Base-by-base conservation (phyloP, 2,797 vertebrate genomes). In the Parotocinclus haroldoi region DNA sequence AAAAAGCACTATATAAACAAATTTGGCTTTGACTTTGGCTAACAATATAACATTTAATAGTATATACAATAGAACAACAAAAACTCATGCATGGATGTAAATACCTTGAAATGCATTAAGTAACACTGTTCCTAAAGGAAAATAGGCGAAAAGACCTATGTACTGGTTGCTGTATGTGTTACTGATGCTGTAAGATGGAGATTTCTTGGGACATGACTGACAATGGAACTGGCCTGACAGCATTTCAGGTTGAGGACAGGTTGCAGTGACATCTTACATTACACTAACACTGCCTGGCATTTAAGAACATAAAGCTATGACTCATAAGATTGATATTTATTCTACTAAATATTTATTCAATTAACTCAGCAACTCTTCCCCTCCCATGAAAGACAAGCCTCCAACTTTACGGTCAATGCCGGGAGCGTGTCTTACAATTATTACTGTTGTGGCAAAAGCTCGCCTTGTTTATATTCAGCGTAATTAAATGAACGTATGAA, bases 151-250 rank as follows among this genome's bases (percentile, higher is more conserved):
- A 73, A 84, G 84, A 84, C 81, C 75, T 73, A 63, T 56, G 72
- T 54, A 79, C 78, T 82, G 86, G 81, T 83, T 83, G 78, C 81
- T 85, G 83, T 89, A 86, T 85, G 79, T 82, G 83, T 87, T 84
- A 82, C 81, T 83, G 79, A 83, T 85, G 86, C 85, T 82, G 80
- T 79, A 77, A 64, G 81, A 85, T 69, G 68, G 11, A 6, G 14
- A 16, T 68, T 40, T 81, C 60, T 72, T 67, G n/a, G 16, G n/a
- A 44, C 63, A 63, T 76, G 63, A 45, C 67, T 10, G 68, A 65
- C 64, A 65, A 37, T 54, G 42, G 55, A 69, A 74, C 62, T 54
- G 55, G 4, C 68, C 71, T 9, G 61, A 71, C 57, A 58, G 60
- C 55, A 71, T 50, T 44, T 66, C 7, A 67, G 46, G 71, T 57